Conservation (phyloP, 2,797 vertebrate genomes). For the Tachyglossus aculeatus region DNA sequence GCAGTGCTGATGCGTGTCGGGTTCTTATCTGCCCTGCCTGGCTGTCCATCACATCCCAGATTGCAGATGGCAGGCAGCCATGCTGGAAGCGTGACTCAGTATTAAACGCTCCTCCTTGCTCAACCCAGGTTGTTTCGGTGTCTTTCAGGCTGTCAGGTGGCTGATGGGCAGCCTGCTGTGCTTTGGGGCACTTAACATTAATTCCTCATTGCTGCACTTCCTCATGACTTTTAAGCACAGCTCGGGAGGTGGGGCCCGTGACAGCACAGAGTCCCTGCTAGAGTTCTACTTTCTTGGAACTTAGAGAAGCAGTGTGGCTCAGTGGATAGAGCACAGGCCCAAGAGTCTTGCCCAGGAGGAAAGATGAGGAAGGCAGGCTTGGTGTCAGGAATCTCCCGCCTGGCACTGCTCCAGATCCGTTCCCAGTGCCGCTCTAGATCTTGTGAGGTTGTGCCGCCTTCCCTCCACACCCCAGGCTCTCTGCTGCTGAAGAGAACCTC, state of each 20-base stretch:
- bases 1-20: neutral
- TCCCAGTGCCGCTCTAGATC: too few species aligned
- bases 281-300: neutral
- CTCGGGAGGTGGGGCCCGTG: neutral
- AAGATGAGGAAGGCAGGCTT: too few species aligned
- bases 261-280: neutral
- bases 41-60: neutral
- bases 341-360: too few species aligned
- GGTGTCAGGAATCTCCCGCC: too few species aligned
- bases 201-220: neutral
- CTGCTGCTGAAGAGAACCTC: conserved; percentile 35
- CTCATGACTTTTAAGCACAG: neutral
- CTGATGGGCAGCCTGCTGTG: neutral
- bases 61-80: neutral
- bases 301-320: too few species aligned
- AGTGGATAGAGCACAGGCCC: too few species aligned
- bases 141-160: conserved; percentile 8
- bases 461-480: neutral
- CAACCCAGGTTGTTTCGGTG: conserved; percentile 5
- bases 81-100: neutral
- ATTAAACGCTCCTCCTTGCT: conserved; percentile 1
- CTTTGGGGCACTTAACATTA: neutral
- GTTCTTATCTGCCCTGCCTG: neutral
- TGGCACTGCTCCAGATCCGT: too few species aligned
- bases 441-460: too few species aligned